These are phyloP conservation scores for Phaedon cochleariae DNA, from an alignment of 2,888 invertebrate genomes.

Conservation along the genomic window DNA sequence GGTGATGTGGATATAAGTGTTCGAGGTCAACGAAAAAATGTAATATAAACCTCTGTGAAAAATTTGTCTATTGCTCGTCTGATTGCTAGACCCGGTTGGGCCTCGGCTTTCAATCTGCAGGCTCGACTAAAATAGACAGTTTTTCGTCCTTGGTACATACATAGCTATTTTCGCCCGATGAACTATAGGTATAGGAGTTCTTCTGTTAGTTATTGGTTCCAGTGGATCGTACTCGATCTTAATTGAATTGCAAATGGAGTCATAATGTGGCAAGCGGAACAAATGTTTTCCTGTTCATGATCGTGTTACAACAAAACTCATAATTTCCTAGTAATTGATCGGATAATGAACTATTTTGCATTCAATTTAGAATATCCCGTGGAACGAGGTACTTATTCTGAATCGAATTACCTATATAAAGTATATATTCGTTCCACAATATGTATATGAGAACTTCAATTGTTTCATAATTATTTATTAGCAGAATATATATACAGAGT, in stretches of 20 bases:
- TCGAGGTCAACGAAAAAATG: too few relatives aligned
- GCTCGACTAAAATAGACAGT: too few relatives aligned
- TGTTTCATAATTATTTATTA: too few relatives aligned
- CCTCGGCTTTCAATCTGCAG: too few relatives aligned
- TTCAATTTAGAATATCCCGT: conserved; percentile 34
- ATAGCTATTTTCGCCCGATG: too few relatives aligned
- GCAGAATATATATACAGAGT: too few relatives aligned
- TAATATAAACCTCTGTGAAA: too few relatives aligned
- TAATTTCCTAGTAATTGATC: conserved; percentile 33
- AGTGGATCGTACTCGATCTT: not conserved
- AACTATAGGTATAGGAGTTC: too few relatives aligned
- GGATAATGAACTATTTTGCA: conserved; percentile 34
- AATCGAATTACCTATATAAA: not conserved
- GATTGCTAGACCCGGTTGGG: too few relatives aligned
- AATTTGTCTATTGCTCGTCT: too few relatives aligned
- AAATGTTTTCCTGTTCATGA: conserved; percentile 27
- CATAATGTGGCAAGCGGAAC: conserved; percentile 31
- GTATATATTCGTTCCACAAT: not conserved
- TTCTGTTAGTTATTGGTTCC: not conserved
- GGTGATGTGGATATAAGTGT: too few relatives aligned
- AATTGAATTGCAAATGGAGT: not conserved
- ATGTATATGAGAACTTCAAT: not conserved
- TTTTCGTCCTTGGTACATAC: too few relatives aligned
- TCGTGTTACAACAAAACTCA: conserved; percentile 26
- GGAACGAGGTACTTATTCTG: conserved; percentile 27